Conservation (phyloP, 1,140 invertebrate genomes). For the Dreissena rostriformis region DNA sequence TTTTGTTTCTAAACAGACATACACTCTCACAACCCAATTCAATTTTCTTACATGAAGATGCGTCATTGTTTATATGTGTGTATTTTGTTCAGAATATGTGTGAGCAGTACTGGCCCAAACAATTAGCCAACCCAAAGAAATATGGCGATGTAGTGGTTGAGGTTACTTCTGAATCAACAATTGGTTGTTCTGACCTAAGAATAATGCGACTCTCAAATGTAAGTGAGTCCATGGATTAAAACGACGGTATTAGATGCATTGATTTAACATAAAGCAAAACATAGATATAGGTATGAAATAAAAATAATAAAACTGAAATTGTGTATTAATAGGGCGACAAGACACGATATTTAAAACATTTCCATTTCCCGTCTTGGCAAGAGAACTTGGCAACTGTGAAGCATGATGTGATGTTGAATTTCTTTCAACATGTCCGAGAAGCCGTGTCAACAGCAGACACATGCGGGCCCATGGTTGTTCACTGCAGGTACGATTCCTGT, state of each 20-base stretch:
- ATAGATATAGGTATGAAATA: neutral
- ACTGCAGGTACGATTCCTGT: conserved; percentile 73
- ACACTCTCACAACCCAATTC: no score
- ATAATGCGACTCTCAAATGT: conserved; percentile 64
- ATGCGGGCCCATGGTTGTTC: conserved; percentile 63
- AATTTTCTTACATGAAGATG: no score
- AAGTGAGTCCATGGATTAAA: no score
- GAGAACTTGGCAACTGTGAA: conserved; percentile 67
- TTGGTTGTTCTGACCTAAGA: conserved; percentile 64
- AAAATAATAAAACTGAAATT: no score
- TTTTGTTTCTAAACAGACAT: no score
- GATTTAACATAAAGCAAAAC: neutral
- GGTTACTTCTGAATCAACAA: conserved; percentile 57
- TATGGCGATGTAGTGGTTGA: conserved; percentile 69
- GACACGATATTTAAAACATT: conserved; percentile 63
- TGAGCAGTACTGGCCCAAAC: conserved; percentile 68
- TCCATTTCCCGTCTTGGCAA: conserved; percentile 63
- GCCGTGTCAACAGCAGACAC: conserved; percentile 46
- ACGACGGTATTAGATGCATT: neutral
- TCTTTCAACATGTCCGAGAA: conserved; percentile 54
- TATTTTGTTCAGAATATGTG: conserved; percentile 71
- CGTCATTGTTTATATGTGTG: no score
- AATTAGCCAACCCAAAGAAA: conserved; percentile 55
- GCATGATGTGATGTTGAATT: conserved; percentile 59
- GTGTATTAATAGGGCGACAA: conserved; percentile 42